Evolutionary conservation across 2,113 vertebrate species (phyloP), one percentile per base, ranked within the genome.

Genomic region (Lethenteron camtschaticum): DNA sequence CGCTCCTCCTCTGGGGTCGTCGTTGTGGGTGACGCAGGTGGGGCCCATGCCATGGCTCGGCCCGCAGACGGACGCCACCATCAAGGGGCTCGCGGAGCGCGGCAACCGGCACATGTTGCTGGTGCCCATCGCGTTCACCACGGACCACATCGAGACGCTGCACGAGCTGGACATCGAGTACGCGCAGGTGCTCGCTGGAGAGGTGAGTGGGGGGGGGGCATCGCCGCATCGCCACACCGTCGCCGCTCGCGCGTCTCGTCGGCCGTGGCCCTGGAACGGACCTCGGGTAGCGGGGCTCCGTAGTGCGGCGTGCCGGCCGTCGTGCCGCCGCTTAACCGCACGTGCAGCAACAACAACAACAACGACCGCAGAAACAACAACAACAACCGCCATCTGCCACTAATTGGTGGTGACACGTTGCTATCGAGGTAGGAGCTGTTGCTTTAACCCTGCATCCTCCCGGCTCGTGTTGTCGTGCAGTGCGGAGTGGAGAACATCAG

Each of bases 121-220:
- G 79, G 94, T 99, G 13, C 94, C 90, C 0, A 95, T 99, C 24
- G 90, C 94, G 0, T 99, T 99, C 69, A 96, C 94, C 8, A 96
- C 90, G 0, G 94, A 99, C 74, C 92, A 99, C 82, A 95, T 99
- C 2, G 94, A 99, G 74, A 99, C 92, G 0, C 78, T 99, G 0
- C 89, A 95, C 4, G 94, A 99, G 3, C 81, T 99, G 73, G 94
- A 99, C 71, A 95, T 99, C 0, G 94, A 99, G 77, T 99, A 95
- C 10, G 79, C 85, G 0, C 86, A 95, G 70, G 82, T 89, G 13
- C 77, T 99, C 58, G 92, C 85, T 0, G 81, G 81, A 1, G 85
- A 96, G 89, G 94, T 87, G 56, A 75, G 20, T 13, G 41, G 41
- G 20, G 20, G 24, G 41, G 41, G 41, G 41, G 41, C 41, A 41